Evolutionary conservation across 2,113 vertebrate genomes (phyloP).

Genomic region (Sarotherodon lohbergeri): DNA sequence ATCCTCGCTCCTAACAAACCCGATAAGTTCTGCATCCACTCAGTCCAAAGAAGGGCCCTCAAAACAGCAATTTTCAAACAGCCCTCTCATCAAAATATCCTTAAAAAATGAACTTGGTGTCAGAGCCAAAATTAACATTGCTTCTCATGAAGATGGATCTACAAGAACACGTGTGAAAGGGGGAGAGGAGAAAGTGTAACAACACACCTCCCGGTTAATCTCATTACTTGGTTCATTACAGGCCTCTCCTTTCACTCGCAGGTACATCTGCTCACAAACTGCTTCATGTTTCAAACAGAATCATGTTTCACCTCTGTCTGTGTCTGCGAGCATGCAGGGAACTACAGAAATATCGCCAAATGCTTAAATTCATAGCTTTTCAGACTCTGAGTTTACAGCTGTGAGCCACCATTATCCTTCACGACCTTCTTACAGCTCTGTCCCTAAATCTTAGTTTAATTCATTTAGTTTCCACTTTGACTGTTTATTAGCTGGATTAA

Average conservation of each 20-base stretch:
- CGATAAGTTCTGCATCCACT: neutral
- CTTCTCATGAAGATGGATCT: neutral
- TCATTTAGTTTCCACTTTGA: neutral
- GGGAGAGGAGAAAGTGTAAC: constrained; percentile 27
- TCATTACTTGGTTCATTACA: constrained; percentile 1
- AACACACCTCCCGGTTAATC: neutral
- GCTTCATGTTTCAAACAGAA: constrained; percentile 19
- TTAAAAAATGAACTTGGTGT: neutral
- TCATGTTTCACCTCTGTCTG: neutral
- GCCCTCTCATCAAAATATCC: neutral
- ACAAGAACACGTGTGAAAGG: neutral
- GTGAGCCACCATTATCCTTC: neutral
- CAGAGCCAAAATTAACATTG: neutral
- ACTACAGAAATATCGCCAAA: neutral
- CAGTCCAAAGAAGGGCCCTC: neutral
- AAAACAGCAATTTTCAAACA: neutral
- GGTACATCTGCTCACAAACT: constrained; percentile 27
- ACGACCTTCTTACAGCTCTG: neutral
- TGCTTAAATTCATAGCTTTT: neutral
- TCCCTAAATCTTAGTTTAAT: neutral
- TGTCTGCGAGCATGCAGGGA: neutral
- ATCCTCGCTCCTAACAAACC: neutral
- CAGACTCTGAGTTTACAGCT: neutral
- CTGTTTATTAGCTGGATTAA: neutral
- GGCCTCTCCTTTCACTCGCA: constrained; percentile 23